Base-by-base conservation (phyloP, 2,888 invertebrate genomes). In the Actias luna region DNA sequence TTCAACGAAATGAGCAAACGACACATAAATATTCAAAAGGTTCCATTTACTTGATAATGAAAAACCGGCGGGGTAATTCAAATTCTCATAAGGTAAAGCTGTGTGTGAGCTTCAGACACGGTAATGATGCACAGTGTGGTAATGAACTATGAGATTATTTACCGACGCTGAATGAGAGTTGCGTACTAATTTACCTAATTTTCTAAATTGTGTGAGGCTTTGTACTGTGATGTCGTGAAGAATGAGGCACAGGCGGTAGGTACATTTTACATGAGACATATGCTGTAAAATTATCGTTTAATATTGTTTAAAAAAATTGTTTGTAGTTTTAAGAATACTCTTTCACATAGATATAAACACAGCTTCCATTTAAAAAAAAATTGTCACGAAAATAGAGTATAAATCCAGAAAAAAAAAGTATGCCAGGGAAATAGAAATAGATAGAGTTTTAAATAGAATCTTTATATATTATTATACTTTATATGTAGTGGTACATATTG, bases 11-110 rank as follows among this genome's bases (percentile, higher is more conserved):
- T 22, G 55, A 60, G 35, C n/a, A 69, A 74, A 73, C 72, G 72
- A 68, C 67, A 70, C 75, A 85, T 87, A 83, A 83, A 85, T 85
- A 87, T 87, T 83, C 84, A 86, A 71, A 73, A 74, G 77, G 62
- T 64, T 68, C 27, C 76, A 75, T 83, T 78, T 70, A 71, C 77
- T 73, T 68, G 66, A 74, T 83, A 83, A 87, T 84, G 85, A 86
- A 87, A 87, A 84, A 82, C 74, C 68, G 71, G 70, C 46, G 76
- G 72, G 73, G 75, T 78, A 73, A 83, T 84, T 82, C 77, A 82
- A 82, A 86, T 83, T 80, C 78, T 69, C 67, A 69, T 68, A 70
- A 69, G 72, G 69, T 67, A 71, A 63, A 65, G 67, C 64, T 69
- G 72, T 72, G 72, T 67, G 69, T 79, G 71, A 69, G 67, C 36